Base-by-base conservation (phyloP, 92 coral and sea anemone genomes). In the Zoanthus gigantus region DNA sequence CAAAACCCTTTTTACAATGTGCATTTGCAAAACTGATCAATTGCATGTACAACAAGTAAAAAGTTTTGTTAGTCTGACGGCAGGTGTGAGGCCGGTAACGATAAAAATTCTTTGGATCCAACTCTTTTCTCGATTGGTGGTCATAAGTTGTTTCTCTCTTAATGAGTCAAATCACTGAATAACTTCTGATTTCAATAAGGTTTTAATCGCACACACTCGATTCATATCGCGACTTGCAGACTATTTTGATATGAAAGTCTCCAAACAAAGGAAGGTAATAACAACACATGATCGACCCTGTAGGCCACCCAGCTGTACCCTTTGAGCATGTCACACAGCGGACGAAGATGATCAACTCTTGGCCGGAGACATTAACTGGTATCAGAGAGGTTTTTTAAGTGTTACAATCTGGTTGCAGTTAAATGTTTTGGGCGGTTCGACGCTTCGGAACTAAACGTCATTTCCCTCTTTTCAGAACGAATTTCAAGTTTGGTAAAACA, bases 331-430 rank as follows among this genome's bases (percentile, higher is more conserved):
- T 2, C 57, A 42, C 45, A 54, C 14, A 37, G 10, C 57, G 61
- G 85, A 46, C 45, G 74, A 11, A n/a, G 23, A 45, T 74, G 60
- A 44, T 81, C 16, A 66, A 0, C 31, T 14, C 58, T n/a, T 34
- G 28, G 17, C 29, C 14, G 30, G 85, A 65, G 28, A 81, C 42
- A 81, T 81, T 45, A 30, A 50, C 31, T 69, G 42, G 30, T 45
- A 81, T 66, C 85, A 73, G 23, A 18, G 61, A 18, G 85, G 74
- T 47, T 81, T 66, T 34, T 65, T 15, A 46, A 63, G 50, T 7
- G 10, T 31, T 18, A 5, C 0, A 30, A 28, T 28, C 7, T 32
- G 14, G 28, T 67, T 45, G 6, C 32, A 63, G 7, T 17, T n/a
- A 6, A n/a, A 9, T 15, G 4, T 81, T 13, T 23, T 18, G 85